These are phyloP conservation scores for Amphilophus citrinellus DNA, from an alignment of 2,113 vertebrate species.

Conservation along the genomic window DNA sequence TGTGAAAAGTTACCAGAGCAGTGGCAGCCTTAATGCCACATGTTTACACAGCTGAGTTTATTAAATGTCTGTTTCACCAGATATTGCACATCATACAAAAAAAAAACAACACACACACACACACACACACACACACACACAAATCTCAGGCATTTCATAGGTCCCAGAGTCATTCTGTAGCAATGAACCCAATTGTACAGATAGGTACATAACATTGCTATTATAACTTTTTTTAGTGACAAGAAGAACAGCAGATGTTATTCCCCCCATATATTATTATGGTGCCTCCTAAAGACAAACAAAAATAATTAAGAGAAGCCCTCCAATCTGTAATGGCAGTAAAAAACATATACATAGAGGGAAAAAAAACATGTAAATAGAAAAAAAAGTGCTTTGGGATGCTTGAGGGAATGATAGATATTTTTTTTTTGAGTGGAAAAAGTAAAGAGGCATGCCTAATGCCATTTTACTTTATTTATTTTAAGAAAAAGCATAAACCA, in stretches of 20 bases:
- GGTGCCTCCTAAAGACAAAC: not conserved
- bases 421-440: not conserved
- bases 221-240: not conserved
- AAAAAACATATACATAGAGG: not conserved
- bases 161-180: not conserved
- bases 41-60: not conserved
- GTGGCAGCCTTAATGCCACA: not conserved
- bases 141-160: not conserved
- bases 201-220: not conserved
- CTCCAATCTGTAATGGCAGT: not conserved
- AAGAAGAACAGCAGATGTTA: constrained; percentile 1
- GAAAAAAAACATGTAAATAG: not conserved
- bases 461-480: not conserved
- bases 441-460: not conserved
- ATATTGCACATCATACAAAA: not conserved
- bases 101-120: not conserved
- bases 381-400: not conserved
- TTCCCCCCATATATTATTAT: not conserved
- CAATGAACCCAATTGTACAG: not conserved
- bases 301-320: not conserved
- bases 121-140: not conserved
- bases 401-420: not conserved
- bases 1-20: not conserved
- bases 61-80: not conserved
- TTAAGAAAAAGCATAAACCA: not conserved